These are phyloP conservation scores for Micromesistius poutassou DNA, from an alignment of 2,797 vertebrate species.

Conservation along the genomic window DNA sequence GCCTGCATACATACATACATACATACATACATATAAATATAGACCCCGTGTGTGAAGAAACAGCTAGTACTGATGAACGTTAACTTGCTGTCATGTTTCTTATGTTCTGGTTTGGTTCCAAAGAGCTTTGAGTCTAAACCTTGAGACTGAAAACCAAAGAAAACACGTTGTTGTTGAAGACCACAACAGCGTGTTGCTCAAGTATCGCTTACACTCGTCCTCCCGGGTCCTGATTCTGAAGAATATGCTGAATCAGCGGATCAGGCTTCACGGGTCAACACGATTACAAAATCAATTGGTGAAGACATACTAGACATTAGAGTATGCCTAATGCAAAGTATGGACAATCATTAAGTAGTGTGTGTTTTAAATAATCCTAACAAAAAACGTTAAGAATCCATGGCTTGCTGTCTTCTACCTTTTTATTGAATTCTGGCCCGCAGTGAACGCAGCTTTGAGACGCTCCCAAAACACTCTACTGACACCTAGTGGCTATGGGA, in stretches of 20 bases:
- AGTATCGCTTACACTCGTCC: not conserved
- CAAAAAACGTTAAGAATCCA: no score
- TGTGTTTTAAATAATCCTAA: no score
- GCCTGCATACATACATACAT: not conserved
- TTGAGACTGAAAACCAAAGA: not conserved
- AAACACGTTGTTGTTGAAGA: not conserved
- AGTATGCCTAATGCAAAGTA: no score
- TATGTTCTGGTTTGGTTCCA: not conserved
- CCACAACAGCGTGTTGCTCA: not conserved
- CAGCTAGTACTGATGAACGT: not conserved
- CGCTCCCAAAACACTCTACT: not conserved
- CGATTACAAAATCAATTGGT: not conserved
- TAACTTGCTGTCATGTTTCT: not conserved
- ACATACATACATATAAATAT: not conserved
- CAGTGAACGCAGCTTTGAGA: not conserved
- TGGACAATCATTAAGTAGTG: no score
- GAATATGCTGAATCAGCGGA: no score
- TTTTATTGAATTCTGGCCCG: not conserved
- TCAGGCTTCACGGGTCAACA: no score
- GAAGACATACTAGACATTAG: not conserved
- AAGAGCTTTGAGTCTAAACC: not conserved
- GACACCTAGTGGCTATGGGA: not conserved
- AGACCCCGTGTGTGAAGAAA: not conserved
- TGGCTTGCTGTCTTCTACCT: no score
- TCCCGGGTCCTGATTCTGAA: no score